Base-by-base conservation (phyloP, 2,888 invertebrate genomes). In the Eledone cirrhosa region DNA sequence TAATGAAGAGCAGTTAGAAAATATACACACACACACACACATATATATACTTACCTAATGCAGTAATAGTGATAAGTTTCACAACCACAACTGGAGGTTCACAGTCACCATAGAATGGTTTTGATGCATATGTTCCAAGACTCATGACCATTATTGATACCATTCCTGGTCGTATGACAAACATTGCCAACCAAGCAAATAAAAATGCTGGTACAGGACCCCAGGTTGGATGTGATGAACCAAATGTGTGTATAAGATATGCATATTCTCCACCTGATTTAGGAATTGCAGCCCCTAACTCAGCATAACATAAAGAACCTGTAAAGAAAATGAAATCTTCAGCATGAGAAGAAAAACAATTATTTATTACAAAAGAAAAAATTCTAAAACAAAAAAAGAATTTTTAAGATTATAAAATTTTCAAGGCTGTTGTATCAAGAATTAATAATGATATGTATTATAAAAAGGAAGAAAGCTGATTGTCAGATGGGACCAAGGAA, bases 231-330 rank as follows among this genome's bases (percentile, higher is more conserved):
- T 78, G 72, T 22, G 80, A 79, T 22, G 78, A 77, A 41, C 83
- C 84, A 79, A 86, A 87, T 19, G 86, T 83, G 78, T 85, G 83
- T 84, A 85, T 84, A 27, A 85, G 11, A 88, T 95, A 95, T 1
- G 94, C 93, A 89, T 95, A 95, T 90, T 95, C 95, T 2, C 95
- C 95, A 5, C 96, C 96, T 1, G 95, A 95, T 85, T 94, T 92
- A 0, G 94, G 94, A 13, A 95, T 93, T 1, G 95, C 94, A 0
- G 95, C 94, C 67, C 95, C 95, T 78, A 96, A 91, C 91, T 96
- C 95, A 59, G 95, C 95, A 87, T 95, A 95, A 0, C 94, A 94
- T 80, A 95, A 89, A 0, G 95, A 95, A 83, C 95, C 94, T 94
- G 78, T 3, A 84, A 83, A 53, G 31, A 76, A 7, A 48, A 48